Evolutionary conservation across 2,888 invertebrate species (phyloP), one percentile per base, ranked within the genome.

Genomic region (Platerodrilus igneus): DNA sequence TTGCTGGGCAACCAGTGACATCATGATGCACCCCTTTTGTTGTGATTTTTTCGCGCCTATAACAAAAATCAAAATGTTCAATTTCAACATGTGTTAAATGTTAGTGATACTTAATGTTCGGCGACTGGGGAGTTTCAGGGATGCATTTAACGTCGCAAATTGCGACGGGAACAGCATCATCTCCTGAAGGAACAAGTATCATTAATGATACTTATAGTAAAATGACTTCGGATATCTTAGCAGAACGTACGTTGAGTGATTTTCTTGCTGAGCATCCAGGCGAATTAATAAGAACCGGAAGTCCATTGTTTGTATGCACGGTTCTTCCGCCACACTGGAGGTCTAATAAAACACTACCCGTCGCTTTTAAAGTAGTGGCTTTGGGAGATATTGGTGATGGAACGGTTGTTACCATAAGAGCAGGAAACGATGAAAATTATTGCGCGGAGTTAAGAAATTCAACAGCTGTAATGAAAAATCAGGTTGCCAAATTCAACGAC

Each of bases 401-500:
- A 20, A 96, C 96, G 10, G 76, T 90, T 67, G 94, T 96, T 51
- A 89, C 90, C 10, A 86, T 97, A 35, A 74, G 85, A 36, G 96
- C 95, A 14, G 96, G 96, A 14, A 97, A 97, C 68, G 96, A 97
- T 64, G 95, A 97, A 71, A 96, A 95, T 72, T 92, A 84, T 66
- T 91, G 89, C 60, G 94, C 92, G 2, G 95, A 97, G 66, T 73
- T 95, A 53, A 74, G 93, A 58, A 97, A 97, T 72, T 86, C 84
- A 58, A 86, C 89, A 9, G 92, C 95, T 0, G 86, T 92, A 48
- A 91, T 95, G 88, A 93, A 93, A 73, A 93, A 94, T 67, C 92
- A 94, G 68, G 90, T 95, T 52, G 96, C 96, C 35, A 93, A 93
- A 74, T 97, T 97, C 71, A 94, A 93, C 67, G 96, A 97, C 74